Evolutionary conservation across 1,140 invertebrate species (phyloP), one percentile per base, ranked within the genome.

Genomic region (Littorina saxatilis): DNA sequence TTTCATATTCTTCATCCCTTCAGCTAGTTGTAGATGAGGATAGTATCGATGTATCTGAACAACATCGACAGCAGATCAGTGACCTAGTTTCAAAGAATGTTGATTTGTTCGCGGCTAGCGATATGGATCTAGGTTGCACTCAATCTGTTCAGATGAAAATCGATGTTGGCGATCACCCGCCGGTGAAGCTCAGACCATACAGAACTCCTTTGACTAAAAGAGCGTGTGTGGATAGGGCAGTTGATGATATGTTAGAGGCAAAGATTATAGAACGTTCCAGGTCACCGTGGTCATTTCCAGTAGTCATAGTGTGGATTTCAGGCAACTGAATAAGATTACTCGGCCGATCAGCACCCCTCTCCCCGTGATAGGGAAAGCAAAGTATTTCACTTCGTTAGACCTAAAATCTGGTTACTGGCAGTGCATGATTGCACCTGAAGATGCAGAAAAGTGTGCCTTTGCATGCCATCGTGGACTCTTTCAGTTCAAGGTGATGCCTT

Each of bases 371-470:
- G 43, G 43, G 43, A 47, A 63, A 32, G 58, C 58, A 11, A 63
- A 79, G 43, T 86, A 81, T 27, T 90, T 85, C 63, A 87, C 82
- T 9, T 79, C 77, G 3, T 17, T 88, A 15, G 87, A 89, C 63
- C 66, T 89, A 32, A 82, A 74, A 43, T 66, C 20, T 15, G 90
- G 91, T 11, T 91, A 86, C 70, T 92, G 91, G 91, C 93, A 93
- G 79, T 84, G 94, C 3, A 63, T 66, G 50, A 61, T 94, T 11
- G 61, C 90, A 7, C 35, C 80, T 35, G 77, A 86, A 5, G 88
- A 89, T 74, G 88, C 81, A 20, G 76, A 91, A 63, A 91, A 92
- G 70, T 93, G 93, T 1, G 86, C 86, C 2, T 88, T 89, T 82
- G 32, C 63, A 13, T 81, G 78, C 63, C 81, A 80, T 40, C 23